Conservation (phyloP, 2,113 vertebrate species). For the Indri indri region DNA sequence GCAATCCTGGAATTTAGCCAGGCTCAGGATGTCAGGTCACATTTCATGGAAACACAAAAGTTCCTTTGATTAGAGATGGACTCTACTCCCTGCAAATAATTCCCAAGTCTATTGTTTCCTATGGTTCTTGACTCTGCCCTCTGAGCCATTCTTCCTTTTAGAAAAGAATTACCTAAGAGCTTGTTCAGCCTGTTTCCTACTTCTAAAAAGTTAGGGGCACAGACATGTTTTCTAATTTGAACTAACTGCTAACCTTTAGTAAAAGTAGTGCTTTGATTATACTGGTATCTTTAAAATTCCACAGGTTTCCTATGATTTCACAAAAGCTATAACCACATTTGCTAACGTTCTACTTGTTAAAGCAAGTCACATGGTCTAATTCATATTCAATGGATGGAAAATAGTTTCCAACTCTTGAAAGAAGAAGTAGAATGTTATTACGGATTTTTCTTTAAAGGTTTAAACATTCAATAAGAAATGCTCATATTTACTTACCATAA, state of each 20-base stretch:
- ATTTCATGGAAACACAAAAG: background rate
- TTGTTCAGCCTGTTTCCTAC: background rate
- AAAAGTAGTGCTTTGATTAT: background rate
- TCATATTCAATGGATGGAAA: background rate
- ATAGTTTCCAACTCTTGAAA: background rate
- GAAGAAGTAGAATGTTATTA: background rate
- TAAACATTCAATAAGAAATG: background rate
- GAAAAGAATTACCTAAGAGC: background rate
- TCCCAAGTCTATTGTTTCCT: background rate
- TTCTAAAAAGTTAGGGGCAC: background rate
- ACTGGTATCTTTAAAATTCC: background rate
- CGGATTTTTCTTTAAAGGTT: background rate
- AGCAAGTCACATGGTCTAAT: background rate
- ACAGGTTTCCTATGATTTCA: background rate
- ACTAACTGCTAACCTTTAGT: background rate
- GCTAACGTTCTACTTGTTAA: background rate
- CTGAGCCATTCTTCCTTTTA: background rate
- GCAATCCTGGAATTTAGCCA: background rate
- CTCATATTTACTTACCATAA: background rate
- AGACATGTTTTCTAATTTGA: background rate
- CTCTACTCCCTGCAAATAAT: background rate
- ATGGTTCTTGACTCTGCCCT: background rate
- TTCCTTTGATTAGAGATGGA: background rate
- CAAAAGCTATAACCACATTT: background rate
- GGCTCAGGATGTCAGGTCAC: background rate